Evolutionary conservation across 2,113 vertebrate genomes (phyloP).

Genomic region (Mus pahari): DNA sequence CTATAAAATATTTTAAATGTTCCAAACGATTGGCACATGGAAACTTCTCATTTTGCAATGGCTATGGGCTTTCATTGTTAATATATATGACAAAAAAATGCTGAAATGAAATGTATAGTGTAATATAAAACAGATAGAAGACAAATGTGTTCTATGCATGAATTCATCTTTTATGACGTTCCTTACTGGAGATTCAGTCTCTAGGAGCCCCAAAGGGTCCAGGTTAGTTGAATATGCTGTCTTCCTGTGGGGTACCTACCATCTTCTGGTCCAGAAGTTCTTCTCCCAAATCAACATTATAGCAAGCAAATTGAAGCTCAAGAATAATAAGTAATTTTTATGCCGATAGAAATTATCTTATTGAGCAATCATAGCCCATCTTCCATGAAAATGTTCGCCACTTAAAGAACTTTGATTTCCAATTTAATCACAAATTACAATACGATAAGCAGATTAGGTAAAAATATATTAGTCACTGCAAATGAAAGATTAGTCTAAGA

Average conservation of each 20-base stretch:
- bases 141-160: neutral
- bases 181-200: neutral
- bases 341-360: neutral
- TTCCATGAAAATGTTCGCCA: neutral
- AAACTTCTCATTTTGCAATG: neutral
- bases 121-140: neutral
- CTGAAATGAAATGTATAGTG: neutral
- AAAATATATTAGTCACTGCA: neutral
- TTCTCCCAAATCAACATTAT: conserved; percentile 18
- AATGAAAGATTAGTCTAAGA: neutral
- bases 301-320: neutral
- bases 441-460: neutral
- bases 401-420: neutral
- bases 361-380: neutral
- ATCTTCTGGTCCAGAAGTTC: no score
- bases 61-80: neutral
- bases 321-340: neutral
- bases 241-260: no score
- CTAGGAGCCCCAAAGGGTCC: no score
- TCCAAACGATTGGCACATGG: neutral
- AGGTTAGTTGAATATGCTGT: no score
- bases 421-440: neutral
- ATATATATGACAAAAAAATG: conserved; percentile 25
- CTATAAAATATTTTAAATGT: neutral
- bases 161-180: neutral